phyloP scores from a whole-genome alignment of 35 echinoderm and acorn worm genomes.

The Eucidaris tribuloides region DNA sequence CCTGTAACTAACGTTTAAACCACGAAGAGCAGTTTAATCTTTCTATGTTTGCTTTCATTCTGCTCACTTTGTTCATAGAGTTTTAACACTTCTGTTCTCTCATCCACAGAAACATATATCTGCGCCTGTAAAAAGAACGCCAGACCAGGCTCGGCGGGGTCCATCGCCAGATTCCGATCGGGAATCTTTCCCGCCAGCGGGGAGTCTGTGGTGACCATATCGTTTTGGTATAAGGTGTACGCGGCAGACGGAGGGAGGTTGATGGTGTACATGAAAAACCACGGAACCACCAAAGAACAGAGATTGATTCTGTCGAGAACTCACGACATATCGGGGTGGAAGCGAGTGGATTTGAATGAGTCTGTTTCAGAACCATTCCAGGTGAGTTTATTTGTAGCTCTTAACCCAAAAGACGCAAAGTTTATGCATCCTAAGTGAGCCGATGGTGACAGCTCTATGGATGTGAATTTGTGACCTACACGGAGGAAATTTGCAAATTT shows the following conservation, averaged over 20 bases:
- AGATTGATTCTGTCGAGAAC: background rate
- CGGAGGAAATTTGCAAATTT: no score
- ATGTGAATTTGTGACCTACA: no score
- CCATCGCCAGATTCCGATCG: background rate
- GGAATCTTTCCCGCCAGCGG: conserved; percentile 13
- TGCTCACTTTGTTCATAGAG: no score
- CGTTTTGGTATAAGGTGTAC: conserved; percentile 15
- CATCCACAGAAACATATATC: background rate
- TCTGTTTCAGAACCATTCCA: conserved; percentile 17
- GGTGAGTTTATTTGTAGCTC: background rate
- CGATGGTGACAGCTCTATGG: no score
- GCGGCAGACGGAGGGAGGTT: background rate
- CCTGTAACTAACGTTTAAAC: no score
- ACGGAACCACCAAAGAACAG: background rate
- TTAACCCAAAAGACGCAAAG: no score
- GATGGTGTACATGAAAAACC: background rate
- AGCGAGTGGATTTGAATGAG: background rate
- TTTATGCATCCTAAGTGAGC: no score
- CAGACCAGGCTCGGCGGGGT: background rate
- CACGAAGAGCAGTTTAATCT: no score
- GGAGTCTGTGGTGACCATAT: background rate
- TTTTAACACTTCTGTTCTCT: no score
- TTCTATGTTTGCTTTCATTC: no score
- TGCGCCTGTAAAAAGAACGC: background rate
- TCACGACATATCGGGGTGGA: background rate